phyloP scores from a whole-genome alignment of 1,140 invertebrate species.

The Aleiodes sp. region DNA sequence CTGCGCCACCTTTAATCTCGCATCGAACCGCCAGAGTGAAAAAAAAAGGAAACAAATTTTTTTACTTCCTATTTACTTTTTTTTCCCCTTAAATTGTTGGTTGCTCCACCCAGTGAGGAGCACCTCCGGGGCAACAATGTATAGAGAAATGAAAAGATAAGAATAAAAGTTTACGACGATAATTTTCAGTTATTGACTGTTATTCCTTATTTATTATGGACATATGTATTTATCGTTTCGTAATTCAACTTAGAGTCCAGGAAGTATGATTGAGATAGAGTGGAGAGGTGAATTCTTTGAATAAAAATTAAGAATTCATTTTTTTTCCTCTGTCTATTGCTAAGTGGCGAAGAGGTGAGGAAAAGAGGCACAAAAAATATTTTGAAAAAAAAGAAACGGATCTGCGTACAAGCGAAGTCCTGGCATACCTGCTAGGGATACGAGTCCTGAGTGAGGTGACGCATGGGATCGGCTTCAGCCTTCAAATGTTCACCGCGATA shows the following conservation, averaged over 20 bases:
- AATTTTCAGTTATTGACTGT: not conserved
- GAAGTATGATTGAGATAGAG: not conserved
- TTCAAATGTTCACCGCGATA: not conserved
- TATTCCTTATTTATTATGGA: not conserved
- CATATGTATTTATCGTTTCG: constrained; percentile 1
- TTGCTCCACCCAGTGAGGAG: not conserved
- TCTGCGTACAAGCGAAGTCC: not conserved
- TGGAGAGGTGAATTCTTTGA: not conserved
- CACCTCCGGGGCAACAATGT: not conserved
- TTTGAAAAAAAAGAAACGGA: too few relatives aligned
- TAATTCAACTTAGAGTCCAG: not conserved
- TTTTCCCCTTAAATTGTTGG: not conserved
- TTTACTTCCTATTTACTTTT: not conserved
- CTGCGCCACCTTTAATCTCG: constrained; percentile 31
- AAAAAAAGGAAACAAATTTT: constrained; percentile 16
- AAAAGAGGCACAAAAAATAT: too few relatives aligned
- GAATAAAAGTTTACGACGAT: not conserved
- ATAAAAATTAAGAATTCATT: too few relatives aligned
- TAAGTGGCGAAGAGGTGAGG: too few relatives aligned
- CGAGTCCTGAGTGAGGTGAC: not conserved
- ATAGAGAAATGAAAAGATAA: not conserved
- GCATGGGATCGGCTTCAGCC: not conserved
- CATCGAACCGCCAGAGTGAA: constrained; percentile 22
- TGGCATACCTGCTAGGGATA: not conserved
- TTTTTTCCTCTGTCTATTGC: too few relatives aligned